Base-by-base conservation (phyloP, 2,888 invertebrate species). In the Sarcophaga rosellei region DNA sequence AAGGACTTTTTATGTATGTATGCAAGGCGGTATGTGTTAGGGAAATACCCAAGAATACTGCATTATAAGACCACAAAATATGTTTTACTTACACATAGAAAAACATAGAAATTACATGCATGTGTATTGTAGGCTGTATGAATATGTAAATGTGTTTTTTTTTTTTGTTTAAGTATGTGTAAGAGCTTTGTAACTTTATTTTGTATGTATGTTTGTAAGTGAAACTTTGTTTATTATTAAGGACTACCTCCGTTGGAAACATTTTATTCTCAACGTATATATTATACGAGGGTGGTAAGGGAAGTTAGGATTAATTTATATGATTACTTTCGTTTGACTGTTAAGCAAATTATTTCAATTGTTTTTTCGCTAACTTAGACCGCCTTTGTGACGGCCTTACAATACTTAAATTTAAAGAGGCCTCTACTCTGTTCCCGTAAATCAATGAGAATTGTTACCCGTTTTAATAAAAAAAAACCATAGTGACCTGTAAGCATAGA, bases 1-100 rank as follows among this genome's bases (percentile, higher is more conserved):
- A 69, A 45, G 53, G 72, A 11, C 68, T 57, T 21, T 44, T 15
- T 68, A 45, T 44, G 25, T 35, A 10, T 44, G 4, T 35, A 23
- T 35, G 45, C 4, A 35, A 35, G 35, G 8, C 35, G 1, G 61
- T 62, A 20, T 68, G 20, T 1, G 23, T 57, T 25, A 20, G 35
- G 35, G 6, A 63, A 65, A 74, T 78, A 65, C 63, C 45, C 62
- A 81, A 76, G 57, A 79, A 72, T 85, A 76, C 78, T 85, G 85
- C 85, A 85, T 85, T 82, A 72, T 75, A 82, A 79, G 53, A 82
- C 85, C 81, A 79, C 85, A 81, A 81, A 72, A 78, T 83, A 79
- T 69, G 45, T 72, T 69, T 57, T 74, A 68, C 66, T 83, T 57
- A 74, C 69, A 70, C 75, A 63, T 53, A 23, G 62, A 21, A 62